phyloP scores from a whole-genome alignment of 2,113 vertebrate species.

The Lophochroa leadbeateri region DNA sequence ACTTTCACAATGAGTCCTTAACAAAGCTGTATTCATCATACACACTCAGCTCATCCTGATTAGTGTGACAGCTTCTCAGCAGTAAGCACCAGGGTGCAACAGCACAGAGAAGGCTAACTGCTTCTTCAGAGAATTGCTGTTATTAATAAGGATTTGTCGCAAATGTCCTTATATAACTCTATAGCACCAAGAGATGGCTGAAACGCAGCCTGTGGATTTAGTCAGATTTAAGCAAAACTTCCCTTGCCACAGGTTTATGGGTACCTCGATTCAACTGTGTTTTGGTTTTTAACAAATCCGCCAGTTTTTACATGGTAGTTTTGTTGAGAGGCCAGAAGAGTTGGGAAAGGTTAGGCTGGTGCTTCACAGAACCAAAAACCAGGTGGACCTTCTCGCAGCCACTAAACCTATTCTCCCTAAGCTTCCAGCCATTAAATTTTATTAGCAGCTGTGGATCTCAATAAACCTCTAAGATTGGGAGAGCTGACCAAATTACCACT shows the following conservation, averaged over 20 bases:
- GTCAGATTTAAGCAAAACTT: not conserved
- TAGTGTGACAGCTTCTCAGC: not conserved
- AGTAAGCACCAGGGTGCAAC: not conserved
- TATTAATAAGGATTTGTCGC: not conserved
- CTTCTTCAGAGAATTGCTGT: not conserved
- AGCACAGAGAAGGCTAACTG: not conserved
- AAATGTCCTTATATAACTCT: not conserved
- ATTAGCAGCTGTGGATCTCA: not conserved
- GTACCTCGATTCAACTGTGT: not conserved
- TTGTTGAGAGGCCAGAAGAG: not conserved
- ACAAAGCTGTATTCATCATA: not conserved
- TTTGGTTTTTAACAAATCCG: not conserved
- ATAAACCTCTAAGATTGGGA: not conserved
- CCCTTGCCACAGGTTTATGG: not conserved
- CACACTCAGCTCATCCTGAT: not conserved
- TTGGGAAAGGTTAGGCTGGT: not conserved
- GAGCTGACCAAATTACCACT: too few species aligned
- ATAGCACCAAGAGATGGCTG: too few species aligned
- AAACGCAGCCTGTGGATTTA: not conserved
- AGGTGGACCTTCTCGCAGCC: not conserved
- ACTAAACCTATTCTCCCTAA: not conserved
- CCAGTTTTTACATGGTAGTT: not conserved
- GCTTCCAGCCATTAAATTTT: not conserved
- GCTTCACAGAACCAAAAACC: not conserved
- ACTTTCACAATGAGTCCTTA: not conserved